Base-by-base conservation (phyloP, 2,797 vertebrate species). In the Xenopus petersii region DNA sequence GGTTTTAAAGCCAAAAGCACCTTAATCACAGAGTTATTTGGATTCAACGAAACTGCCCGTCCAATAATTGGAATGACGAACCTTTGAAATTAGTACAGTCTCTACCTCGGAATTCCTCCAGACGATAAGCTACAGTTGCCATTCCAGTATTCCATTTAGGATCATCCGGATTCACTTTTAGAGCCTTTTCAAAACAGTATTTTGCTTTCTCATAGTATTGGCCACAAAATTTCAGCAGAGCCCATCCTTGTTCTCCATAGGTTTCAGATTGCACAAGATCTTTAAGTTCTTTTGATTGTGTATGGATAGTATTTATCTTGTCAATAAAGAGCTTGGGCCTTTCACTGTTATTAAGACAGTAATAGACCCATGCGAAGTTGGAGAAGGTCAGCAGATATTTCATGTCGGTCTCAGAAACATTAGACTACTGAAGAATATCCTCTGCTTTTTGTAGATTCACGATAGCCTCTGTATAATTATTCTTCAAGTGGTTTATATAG, bases 331-430 rank as follows among this genome's bases (percentile, higher is more conserved):
- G 73, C 80, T 89, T 85, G 75, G 84, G 84, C 65, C 90, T 82
- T 26, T 77, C 0, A 3, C 85, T 81, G 42, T 80, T 83, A 2
- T 67, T 60, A 83, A 86, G 86, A 75, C 88, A 81, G 72, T 90
- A 94, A 75, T 89, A 84, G n/a, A 91, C 67, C 92, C 93, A 94
- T 15, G 91, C 89, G 12, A 88, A 88, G 68, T 92, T 89, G 49
- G 90, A 90, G 89, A 90, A 93, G 1, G 86, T 90, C 72, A 93
- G 85, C 68, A 94, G 81, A 67, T 87, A 90, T 74, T 65, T 81
- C 30, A 82, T 83, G 62, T 85, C 74, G 51, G 81, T 75, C 66
- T 86, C 81, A 21, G 81, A 63, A 9, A 86, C 79, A 48, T 87
- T 16, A 30, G 61, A 11, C 56, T 74, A 70, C 62, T 75, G 21